phyloP scores from a whole-genome alignment of 2,797 vertebrate species.

The Enteromius treurensis region DNA sequence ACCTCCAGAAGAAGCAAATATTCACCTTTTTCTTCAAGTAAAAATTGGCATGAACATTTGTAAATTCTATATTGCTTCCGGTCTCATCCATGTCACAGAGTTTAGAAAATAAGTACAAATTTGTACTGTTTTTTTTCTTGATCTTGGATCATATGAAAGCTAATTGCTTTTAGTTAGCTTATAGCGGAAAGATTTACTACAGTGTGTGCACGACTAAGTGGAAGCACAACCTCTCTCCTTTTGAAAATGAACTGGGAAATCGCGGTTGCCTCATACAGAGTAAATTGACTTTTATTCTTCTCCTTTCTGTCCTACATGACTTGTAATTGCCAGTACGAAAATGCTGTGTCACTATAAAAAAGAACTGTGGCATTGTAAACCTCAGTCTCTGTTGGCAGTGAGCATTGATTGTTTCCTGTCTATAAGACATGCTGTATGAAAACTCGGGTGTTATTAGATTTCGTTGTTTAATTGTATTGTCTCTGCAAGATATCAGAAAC shows the following conservation, averaged over 20 bases:
- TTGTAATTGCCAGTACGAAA: slow-evolving; percentile 19
- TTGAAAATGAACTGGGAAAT: neutral
- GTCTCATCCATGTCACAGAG: neutral
- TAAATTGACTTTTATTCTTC: neutral
- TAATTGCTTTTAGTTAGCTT: neutral
- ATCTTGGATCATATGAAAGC: neutral
- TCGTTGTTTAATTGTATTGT: slow-evolving; percentile 7
- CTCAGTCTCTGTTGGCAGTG: slow-evolving; percentile 6
- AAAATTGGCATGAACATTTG: too few species aligned
- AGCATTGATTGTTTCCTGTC: slow-evolving; percentile 42
- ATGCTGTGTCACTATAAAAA: slow-evolving; percentile 38
- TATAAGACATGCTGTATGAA: slow-evolving; percentile 34
- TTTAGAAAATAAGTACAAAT: neutral
- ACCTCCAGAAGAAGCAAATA: too few species aligned
- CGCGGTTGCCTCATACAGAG: neutral
- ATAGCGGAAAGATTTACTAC: neutral
- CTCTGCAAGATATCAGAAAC: neutral
- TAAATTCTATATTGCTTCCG: too few species aligned
- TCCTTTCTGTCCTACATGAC: neutral
- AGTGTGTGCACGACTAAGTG: neutral
- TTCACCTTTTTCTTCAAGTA: too few species aligned
- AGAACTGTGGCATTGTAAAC: slow-evolving; percentile 27
- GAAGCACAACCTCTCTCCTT: neutral
- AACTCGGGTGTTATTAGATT: slow-evolving; percentile 11
- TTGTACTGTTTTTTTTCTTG: neutral